phyloP scores from a whole-genome alignment of 1,140 invertebrate species.

The Uloborus diversus region DNA sequence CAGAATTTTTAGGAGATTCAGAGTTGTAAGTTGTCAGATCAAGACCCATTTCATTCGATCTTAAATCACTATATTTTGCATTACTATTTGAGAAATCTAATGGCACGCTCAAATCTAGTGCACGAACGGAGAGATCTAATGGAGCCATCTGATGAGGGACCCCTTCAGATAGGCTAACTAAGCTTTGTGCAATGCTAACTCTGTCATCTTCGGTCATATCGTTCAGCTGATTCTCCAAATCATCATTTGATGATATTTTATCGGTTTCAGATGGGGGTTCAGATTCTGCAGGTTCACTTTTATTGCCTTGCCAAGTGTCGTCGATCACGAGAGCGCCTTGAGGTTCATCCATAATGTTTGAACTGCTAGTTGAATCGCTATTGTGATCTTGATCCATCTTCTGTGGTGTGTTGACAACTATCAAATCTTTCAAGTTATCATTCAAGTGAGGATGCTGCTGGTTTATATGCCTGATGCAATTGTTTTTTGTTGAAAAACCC shows the following conservation, averaged over 20 bases:
- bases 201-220: neutral
- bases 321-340: too few relatives aligned
- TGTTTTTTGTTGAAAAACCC: conserved; percentile 67
- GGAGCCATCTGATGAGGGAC: conserved; percentile 68
- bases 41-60: neutral
- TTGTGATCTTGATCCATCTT: neutral
- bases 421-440: conserved; percentile 19
- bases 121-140: conserved; percentile 81
- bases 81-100: neutral
- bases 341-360: neutral
- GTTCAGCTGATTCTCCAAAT: neutral
- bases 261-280: too few relatives aligned
- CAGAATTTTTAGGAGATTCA: neutral
- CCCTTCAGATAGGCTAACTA: conserved; percentile 15
- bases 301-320: neutral
- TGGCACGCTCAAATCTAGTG: conserved; percentile 77
- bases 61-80: neutral
- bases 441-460: conserved; percentile 64
- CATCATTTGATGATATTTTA: neutral
- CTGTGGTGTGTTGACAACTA: neutral
- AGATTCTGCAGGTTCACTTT: too few relatives aligned
- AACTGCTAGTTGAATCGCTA: neutral
- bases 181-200: neutral
- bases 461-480: conserved; percentile 66
- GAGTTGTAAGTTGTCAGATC: neutral